These are phyloP conservation scores for Papilio machaon DNA, from an alignment of 1,140 invertebrate species.

Conservation along the genomic window DNA sequence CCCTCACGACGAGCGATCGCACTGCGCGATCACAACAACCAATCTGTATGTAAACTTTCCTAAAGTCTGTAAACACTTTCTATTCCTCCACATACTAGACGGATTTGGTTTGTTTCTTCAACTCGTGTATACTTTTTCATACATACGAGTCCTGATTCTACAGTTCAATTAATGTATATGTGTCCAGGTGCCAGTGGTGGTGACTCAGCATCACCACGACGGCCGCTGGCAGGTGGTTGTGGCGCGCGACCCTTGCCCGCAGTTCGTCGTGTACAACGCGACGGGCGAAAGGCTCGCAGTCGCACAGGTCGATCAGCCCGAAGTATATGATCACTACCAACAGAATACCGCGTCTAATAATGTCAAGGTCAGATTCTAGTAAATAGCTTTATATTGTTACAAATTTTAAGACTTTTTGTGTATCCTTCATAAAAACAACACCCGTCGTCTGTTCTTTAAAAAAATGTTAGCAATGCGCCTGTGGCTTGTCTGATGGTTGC, in stretches of 20 bases:
- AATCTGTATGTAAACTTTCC: constrained; percentile 52
- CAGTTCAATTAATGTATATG: background rate
- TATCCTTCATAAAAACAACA: too few species aligned
- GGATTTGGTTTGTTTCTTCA: too few species aligned
- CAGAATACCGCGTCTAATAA: background rate
- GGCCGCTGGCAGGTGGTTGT: constrained; percentile 62
- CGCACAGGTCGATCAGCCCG: constrained; percentile 47
- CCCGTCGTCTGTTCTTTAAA: too few species aligned
- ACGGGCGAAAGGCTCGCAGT: constrained; percentile 48
- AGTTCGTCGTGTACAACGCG: constrained; percentile 62
- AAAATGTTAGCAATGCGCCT: too few species aligned
- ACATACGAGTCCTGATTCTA: background rate
- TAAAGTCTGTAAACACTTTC: background rate
- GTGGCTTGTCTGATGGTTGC: too few species aligned
- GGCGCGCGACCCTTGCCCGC: constrained; percentile 62
- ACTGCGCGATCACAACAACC: constrained; percentile 40
- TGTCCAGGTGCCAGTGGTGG: constrained; percentile 58
- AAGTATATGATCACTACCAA: background rate
- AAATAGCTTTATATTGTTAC: too few species aligned
- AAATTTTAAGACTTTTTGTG: too few species aligned
- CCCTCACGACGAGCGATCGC: constrained; percentile 54
- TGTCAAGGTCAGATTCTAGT: constrained; percentile 39
- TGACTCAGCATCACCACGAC: constrained; percentile 62
- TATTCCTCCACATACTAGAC: too few species aligned
- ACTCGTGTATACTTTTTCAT: too few species aligned